Evolutionary conservation across 2,797 vertebrate species (phyloP), one percentile per base, ranked within the genome.

Genomic region (Labroides dimidiatus): DNA sequence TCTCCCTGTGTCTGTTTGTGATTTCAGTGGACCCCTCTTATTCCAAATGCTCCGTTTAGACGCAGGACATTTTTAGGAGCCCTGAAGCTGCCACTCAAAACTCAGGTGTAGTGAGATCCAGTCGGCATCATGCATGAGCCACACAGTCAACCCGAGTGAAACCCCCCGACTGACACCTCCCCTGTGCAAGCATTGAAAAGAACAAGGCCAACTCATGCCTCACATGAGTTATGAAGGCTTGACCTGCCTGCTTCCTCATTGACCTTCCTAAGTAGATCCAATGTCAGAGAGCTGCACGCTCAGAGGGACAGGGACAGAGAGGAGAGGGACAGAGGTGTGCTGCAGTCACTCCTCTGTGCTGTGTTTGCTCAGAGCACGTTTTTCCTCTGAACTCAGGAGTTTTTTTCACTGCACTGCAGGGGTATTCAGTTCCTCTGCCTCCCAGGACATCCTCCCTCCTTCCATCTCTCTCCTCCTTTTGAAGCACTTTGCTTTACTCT

Each of bases 21-120:
- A 95, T 98, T 99, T 92, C 98, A 99, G 97, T 98, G 96, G 93
- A 93, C 91, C 91, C 92, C 95, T 95, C 94, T 96, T 89, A 96
- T 94, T 95, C 94, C 94, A 94, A 95, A 94, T 77, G 93, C 95
- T 95, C 90, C 95, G 93, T 95, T 96, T 97, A 97, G 92, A 94
- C 92, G 95, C 95, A 94, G 94, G 93, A 92, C 88, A 62, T 93
- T 92, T 94, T 96, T 98, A 96, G 95, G 94, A 96, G 89, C 91
- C 94, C 90, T 77, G 91, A 95, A 95, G 96, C 96, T 96, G 95
- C 95, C 94, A 68, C 88, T 93, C 94, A 93, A 77, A 94, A 84
- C 95, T 94, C 95, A 94, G 95, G 93, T 95, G 93, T 93, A 94
- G 94, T 95, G 94, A 94, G 94, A 94, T 89, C 93, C 94, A 94